These are phyloP conservation scores for Microchrysa polita DNA, from an alignment of 2,888 invertebrate species.

Conservation along the genomic window DNA sequence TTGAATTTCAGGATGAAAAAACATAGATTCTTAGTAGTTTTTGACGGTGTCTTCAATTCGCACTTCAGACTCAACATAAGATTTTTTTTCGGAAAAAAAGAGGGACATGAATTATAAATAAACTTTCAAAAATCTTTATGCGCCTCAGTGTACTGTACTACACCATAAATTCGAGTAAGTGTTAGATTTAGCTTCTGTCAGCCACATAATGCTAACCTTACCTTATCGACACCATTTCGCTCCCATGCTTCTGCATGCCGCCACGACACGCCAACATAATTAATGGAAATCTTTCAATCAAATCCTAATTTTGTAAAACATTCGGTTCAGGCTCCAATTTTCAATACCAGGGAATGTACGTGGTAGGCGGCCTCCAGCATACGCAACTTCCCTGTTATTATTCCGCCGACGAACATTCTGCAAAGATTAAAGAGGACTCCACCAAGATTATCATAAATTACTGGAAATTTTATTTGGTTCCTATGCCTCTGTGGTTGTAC, in stretches of 20 bases:
- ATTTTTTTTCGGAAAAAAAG: too few relatives aligned
- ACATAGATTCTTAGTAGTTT: too few relatives aligned
- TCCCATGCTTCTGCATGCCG: too few relatives aligned
- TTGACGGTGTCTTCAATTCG: too few relatives aligned
- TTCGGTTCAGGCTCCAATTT: neutral
- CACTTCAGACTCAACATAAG: too few relatives aligned
- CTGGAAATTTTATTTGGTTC: constrained; percentile 32
- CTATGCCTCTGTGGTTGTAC: too few relatives aligned
- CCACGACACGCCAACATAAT: constrained; percentile 28
- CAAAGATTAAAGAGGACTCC: constrained; percentile 37
- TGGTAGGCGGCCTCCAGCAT: neutral
- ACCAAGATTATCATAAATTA: constrained; percentile 36
- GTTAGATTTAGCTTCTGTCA: too few relatives aligned
- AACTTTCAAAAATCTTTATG: too few relatives aligned
- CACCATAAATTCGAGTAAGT: too few relatives aligned
- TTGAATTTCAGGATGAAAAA: too few relatives aligned
- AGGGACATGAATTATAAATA: too few relatives aligned
- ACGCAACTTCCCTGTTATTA: constrained; percentile 9
- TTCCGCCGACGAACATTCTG: constrained; percentile 12
- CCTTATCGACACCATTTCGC: neutral
- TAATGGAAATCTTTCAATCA: constrained; percentile 40
- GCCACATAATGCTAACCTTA: neutral
- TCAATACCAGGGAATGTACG: neutral
- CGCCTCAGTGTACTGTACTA: too few relatives aligned
- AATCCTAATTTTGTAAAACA: constrained; percentile 32